These are phyloP conservation scores for Bellardia pandia DNA, from an alignment of 2,888 invertebrate species.

Conservation along the genomic window DNA sequence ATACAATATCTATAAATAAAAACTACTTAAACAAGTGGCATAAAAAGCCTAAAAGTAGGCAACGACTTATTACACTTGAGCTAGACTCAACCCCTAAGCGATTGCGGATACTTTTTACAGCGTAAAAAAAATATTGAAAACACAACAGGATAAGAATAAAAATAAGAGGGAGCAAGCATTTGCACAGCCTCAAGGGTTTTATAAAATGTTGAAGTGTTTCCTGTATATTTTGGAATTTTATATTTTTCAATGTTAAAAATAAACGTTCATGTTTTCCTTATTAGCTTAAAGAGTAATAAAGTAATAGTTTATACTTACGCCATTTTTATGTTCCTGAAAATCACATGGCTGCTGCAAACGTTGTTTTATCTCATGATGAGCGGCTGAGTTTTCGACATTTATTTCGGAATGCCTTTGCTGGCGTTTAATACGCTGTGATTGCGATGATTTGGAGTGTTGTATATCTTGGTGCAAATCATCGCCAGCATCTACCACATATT, in stretches of 20 bases:
- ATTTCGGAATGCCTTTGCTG: conserved; percentile 27
- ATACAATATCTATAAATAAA: neutral
- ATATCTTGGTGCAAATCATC: conserved; percentile 27
- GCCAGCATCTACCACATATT: conserved; percentile 45
- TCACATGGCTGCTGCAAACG: conserved; percentile 63
- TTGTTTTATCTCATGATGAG: conserved; percentile 55
- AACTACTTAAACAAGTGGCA: neutral
- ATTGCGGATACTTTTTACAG: neutral
- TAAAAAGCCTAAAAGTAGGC: conserved; percentile 34
- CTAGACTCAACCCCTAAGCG: neutral
- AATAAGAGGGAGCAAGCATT: neutral
- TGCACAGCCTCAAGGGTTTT: conserved; percentile 2
- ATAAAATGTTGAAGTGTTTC: neutral
- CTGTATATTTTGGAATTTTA: neutral
- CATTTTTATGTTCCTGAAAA: conserved; percentile 64
- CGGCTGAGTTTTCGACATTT: conserved; percentile 22
- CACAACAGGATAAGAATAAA: no score
- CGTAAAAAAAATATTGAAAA: neutral
- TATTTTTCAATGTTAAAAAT: neutral
- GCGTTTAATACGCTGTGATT: conserved; percentile 25
- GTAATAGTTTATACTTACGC: conserved; percentile 54
- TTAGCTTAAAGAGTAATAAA: neutral
- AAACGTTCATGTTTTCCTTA: neutral
- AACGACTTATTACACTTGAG: conserved; percentile 6
- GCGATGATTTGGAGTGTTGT: conserved; percentile 21